Percentiles rank a stretch among this genome's conserved stretches.
These are phyloP conservation scores for Podiceps cristatus DNA, from an alignment of 2,113 vertebrate genomes.

Conservation along the genomic window DNA sequence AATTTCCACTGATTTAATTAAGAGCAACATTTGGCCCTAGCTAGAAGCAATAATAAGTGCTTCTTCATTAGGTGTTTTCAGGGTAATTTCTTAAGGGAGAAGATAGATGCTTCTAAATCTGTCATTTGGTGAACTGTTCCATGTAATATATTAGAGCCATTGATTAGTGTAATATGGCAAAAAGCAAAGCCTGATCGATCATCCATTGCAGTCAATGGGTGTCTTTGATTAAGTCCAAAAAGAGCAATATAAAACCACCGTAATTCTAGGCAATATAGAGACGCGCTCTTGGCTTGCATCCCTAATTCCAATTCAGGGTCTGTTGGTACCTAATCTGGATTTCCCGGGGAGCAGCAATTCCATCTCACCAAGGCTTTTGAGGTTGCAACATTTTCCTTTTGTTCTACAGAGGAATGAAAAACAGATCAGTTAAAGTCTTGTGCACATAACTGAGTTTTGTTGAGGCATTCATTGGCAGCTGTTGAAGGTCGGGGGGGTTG, in stretches of 20 bases:
- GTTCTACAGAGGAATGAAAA: background rate
- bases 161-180: slow-evolving; percentile 72
- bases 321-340: background rate
- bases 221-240: slow-evolving; percentile 59
- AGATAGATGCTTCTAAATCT: slow-evolving; percentile 72
- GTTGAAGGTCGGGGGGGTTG: background rate
- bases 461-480: background rate
- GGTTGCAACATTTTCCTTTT: background rate
- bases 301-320: background rate
- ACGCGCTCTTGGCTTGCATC: background rate
- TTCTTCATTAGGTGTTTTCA: slow-evolving; percentile 70
- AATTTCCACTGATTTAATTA: slow-evolving; percentile 64
- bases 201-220: slow-evolving; percentile 51
- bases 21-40: slow-evolving; percentile 47
- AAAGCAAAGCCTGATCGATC: slow-evolving; percentile 73
- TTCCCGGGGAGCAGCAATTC: background rate
- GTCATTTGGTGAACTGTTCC: slow-evolving; percentile 69
- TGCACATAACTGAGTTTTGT: rapidly evolving
- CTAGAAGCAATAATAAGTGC: slow-evolving; percentile 53
- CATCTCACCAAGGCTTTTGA: rapidly evolving
- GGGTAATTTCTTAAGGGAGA: slow-evolving; percentile 70
- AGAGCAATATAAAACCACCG: slow-evolving; percentile 67
- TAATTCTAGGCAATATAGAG: slow-evolving; percentile 65
- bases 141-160: slow-evolving; percentile 76
- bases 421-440: background rate